Conservation (phyloP, 1,140 invertebrate genomes). For the Adoxophyes honmai region DNA sequence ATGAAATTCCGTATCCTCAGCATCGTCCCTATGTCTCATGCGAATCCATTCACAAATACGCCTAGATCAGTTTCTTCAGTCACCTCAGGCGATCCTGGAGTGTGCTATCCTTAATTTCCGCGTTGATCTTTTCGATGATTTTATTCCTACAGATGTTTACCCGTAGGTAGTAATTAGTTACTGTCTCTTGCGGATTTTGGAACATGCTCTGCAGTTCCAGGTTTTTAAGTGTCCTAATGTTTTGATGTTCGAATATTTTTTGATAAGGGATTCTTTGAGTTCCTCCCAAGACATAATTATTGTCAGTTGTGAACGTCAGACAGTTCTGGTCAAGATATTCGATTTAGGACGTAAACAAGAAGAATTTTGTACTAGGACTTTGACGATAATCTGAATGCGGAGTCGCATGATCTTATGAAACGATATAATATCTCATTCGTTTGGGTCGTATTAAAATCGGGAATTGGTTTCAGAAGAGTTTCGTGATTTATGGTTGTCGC, state of each 20-base stretch:
- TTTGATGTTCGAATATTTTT: constrained; percentile 21
- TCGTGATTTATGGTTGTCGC: not conserved
- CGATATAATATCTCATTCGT: not conserved
- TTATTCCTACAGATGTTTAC: constrained; percentile 21
- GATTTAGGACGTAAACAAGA: constrained; percentile 19
- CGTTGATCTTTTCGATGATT: constrained; percentile 20
- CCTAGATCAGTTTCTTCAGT: constrained; percentile 22
- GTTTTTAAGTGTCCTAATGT: constrained; percentile 19
- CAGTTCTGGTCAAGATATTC: constrained; percentile 9
- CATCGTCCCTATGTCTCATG: constrained; percentile 18
- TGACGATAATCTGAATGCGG: not conserved
- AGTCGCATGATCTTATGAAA: not conserved
- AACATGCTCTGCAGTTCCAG: constrained; percentile 23
- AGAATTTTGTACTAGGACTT: not conserved
- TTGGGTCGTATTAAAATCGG: not conserved
- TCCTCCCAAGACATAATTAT: not conserved
- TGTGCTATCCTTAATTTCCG: constrained; percentile 9
- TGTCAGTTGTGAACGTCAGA: constrained; percentile 14
- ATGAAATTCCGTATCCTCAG: constrained; percentile 19
- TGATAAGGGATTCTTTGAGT: constrained; percentile 7
- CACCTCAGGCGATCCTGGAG: not conserved
- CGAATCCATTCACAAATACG: constrained; percentile 19
- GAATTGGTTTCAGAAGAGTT: not conserved
- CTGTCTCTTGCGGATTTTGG: constrained; percentile 8
- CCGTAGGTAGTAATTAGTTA: constrained; percentile 20